Base-by-base conservation (phyloP, 2,888 invertebrate species). In the Agrypnus murinus region DNA sequence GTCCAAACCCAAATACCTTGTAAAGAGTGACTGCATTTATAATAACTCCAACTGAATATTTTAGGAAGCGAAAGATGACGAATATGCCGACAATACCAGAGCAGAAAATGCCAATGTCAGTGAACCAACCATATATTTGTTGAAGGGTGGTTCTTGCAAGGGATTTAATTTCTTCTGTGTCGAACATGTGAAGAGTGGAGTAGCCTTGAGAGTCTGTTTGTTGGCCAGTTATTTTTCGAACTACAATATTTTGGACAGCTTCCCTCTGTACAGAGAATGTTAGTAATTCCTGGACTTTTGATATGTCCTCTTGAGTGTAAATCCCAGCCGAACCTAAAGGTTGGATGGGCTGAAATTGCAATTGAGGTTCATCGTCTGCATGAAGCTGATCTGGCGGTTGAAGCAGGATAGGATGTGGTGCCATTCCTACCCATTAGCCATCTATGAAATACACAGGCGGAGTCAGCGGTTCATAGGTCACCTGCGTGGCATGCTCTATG, bases 171-270 rank as follows among this genome's bases (percentile, higher is more conserved):
- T n/a, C n/a, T n/a, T n/a, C n/a, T n/a, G n/a, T n/a, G n/a, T n/a
- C n/a, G n/a, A n/a, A n/a, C n/a, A n/a, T n/a, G n/a, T n/a, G n/a
- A n/a, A n/a, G n/a, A n/a, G 69, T 63, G 3, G 65, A 63, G 15
- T 58, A 69, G 9, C 69, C 71, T n/a, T n/a, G 59, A 73, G 74
- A 1, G 65, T 62, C 1, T 65, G 73, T 65, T 10, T 67, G 48
- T 43, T 67, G 12, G 9, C 74, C 75, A 9, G 65, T 69, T n/a
- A 74, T 34, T 68, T 69, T 48, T 25, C 74, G 19, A 6, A 53
- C 68, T 6, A 76, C 45, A 76, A 74, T 43, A 74, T n/a, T 76
- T 45, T 73, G 43, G 0, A 75, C 73, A 0, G 75, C 74, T 46
- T 69, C 59, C 48, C 74, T 36, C 38, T 74, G 69, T n/a, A 40